These are phyloP conservation scores for Acleris cristana DNA, from an alignment of 2,888 invertebrate species.

Conservation along the genomic window DNA sequence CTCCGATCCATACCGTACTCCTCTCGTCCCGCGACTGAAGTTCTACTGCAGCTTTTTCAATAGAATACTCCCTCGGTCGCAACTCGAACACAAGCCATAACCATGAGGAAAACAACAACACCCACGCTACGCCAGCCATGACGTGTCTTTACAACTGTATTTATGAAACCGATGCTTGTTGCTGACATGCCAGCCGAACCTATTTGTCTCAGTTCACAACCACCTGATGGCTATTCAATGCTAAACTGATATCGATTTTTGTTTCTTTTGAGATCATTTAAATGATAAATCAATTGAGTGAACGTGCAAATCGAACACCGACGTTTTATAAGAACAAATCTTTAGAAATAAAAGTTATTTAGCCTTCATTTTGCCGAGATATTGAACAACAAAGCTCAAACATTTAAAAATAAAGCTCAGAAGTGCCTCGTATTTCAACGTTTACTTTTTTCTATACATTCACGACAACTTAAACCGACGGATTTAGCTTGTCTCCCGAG, in stretches of 20 bases:
- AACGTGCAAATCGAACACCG: background rate
- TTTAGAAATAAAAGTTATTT: background rate
- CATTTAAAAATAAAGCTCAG: background rate
- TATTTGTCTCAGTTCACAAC: constrained; percentile 16
- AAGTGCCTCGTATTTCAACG: too few relatives aligned
- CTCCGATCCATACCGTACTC: background rate
- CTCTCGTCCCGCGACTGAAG: background rate
- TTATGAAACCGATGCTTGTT: constrained; percentile 30
- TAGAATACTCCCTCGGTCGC: constrained; percentile 23
- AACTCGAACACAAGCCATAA: constrained; percentile 35
- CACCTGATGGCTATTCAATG: constrained; percentile 23
- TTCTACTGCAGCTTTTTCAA: constrained; percentile 23
- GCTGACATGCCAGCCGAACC: constrained; percentile 20
- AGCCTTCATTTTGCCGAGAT: background rate
- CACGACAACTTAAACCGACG: background rate
- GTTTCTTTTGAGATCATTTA: background rate
- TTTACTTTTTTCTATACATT: too few relatives aligned
- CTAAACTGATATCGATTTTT: background rate
- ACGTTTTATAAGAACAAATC: background rate
- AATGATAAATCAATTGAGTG: background rate
- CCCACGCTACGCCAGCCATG: constrained; percentile 43
- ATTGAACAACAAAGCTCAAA: background rate
- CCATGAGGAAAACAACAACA: constrained; percentile 50
- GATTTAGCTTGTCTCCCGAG: constrained; percentile 16
- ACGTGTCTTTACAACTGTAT: constrained; percentile 41